Base-by-base conservation (phyloP, 2,797 vertebrate species). In the Chaetodon trifasciatus region DNA sequence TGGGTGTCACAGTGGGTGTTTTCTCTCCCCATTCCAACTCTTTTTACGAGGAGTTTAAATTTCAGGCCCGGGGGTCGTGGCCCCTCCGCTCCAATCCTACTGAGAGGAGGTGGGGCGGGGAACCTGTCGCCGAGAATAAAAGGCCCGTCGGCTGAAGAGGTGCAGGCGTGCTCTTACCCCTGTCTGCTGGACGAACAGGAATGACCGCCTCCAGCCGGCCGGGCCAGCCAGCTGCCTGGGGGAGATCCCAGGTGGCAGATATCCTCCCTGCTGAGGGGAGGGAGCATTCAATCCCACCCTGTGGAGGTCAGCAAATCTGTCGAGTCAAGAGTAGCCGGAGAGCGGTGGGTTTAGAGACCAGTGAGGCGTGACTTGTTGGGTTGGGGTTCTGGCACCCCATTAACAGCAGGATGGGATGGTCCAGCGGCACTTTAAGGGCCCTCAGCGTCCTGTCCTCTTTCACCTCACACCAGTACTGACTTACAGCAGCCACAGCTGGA, bases 41-140 rank as follows among this genome's bases (percentile, higher is more conserved):
- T 83, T 89, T 92, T 94, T 92, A 94, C n/a, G 62, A 91, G 86
- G 78, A 90, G 93, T 90, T 90, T 90, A 62, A 82, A 87, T 92
- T 94, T 94, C 88, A 88, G 84, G 82, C 88, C 84, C 78, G 60
- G 79, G 80, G 88, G 90, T 88, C 85, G 15, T 44, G 88, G 86
- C 83, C 89, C 86, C 89, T 87, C 82, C 42, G 77, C 78, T 91
- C 83, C 87, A 84, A 75, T 47, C 76, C 89, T 64, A 64, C 74
- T 42, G 89, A 90, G 93, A 92, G 81, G 78, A 91, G 92, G 93
- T 67, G 88, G 91, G 90, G 91, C 67, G 66, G 91, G 88, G 52
- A 72, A 92, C 88, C 86, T 93, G 93, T 94, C 92, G 85, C 72
- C 0, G 28, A 70, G 84, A 95, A 95, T 94, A 88, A 91, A 87